Percentiles rank a stretch among this genome's conserved stretches.
Evolutionary conservation across 2,888 invertebrate species (phyloP).

Genomic region (Hedychridium roseum): DNA sequence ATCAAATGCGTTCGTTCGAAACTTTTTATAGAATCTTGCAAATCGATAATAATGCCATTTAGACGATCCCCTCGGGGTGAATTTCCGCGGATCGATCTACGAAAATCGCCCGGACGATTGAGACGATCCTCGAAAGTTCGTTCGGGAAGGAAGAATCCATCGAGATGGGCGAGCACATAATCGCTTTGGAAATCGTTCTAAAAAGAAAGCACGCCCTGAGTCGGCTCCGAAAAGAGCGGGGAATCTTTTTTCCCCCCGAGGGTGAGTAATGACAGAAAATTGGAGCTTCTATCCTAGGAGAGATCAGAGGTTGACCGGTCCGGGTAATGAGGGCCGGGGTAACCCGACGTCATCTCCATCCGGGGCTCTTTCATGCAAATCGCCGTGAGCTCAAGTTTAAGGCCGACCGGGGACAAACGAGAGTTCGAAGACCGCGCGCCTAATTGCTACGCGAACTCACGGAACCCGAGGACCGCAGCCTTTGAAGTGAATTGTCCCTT

Average conservation of each 20-base stretch:
- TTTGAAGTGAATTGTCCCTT: too few relatives aligned
- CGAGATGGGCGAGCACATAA: slow-evolving; percentile 34
- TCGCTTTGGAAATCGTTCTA: slow-evolving; percentile 46
- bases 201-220: slow-evolving; percentile 43
- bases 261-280: slow-evolving; percentile 61
- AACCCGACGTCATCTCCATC: slow-evolving; percentile 30
- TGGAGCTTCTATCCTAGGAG: slow-evolving; percentile 47
- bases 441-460: too few relatives aligned
- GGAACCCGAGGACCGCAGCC: too few relatives aligned
- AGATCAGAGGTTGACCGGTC: slow-evolving; percentile 26
- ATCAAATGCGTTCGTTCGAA: too few relatives aligned
- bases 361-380: slow-evolving; percentile 53
- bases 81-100: slow-evolving; percentile 26
- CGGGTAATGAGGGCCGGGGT: slow-evolving; percentile 46
- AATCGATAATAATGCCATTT: slow-evolving; percentile 35
- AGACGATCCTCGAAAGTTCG: slow-evolving; percentile 26
- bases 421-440: too few relatives aligned
- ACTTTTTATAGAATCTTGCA: too few relatives aligned
- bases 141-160: slow-evolving; percentile 33
- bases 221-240: slow-evolving; percentile 24
- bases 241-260: slow-evolving; percentile 36
- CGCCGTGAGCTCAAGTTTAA: slow-evolving; percentile 23
- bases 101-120: slow-evolving; percentile 23
- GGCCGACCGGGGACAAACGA: slow-evolving; percentile 37
- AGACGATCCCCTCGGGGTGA: slow-evolving; percentile 29